Base-by-base conservation (phyloP, 2,797 vertebrate species). In the Benthosema pterotum region DNA sequence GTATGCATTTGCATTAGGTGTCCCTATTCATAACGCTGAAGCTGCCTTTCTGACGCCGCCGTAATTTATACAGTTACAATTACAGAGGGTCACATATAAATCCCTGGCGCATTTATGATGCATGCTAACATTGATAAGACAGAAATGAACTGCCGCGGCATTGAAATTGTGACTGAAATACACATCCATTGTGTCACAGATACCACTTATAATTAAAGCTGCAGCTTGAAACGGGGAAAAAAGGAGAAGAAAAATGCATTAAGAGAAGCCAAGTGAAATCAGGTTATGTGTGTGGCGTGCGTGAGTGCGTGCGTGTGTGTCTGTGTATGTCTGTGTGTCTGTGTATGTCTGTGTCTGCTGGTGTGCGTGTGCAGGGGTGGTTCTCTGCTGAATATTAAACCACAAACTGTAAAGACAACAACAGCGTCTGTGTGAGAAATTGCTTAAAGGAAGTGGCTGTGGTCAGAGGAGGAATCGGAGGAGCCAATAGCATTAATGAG, bases 401-500 rank as follows among this genome's bases (percentile, higher is more conserved):
- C 87, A 78, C 89, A 89, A 84, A 89, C 85, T 89, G 77, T 83
- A 82, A 89, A 86, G 75, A 84, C 72, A 86, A 86, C 84, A 88
- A 79, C 67, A 75, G 60, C 77, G 78, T 78, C 58, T 16, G 74
- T 70, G 83, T 88, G 88, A 92, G 89, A 89, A 86, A 85, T 78
- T 83, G 83, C 88, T n/a, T 83, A 80, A 69, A 91, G 91, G 91
- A 94, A 91, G 90, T 89, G 74, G 55, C 70, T 80, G 84, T 92
- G 89, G 91, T 89, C 91, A 91, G 84, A 74, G 82, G 82, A 80
- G 70, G 86, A 83, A 87, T 85, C 87, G 72, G 75, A 80, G 70
- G 84, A 82, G 85, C 84, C 89, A 85, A 86, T 91, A 83, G 85
- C 81, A 89, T 91, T 92, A 92, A 91, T 92, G 90, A 91, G 83